Conservation (phyloP, 2,797 vertebrate species). For the Anabas testudineus region DNA sequence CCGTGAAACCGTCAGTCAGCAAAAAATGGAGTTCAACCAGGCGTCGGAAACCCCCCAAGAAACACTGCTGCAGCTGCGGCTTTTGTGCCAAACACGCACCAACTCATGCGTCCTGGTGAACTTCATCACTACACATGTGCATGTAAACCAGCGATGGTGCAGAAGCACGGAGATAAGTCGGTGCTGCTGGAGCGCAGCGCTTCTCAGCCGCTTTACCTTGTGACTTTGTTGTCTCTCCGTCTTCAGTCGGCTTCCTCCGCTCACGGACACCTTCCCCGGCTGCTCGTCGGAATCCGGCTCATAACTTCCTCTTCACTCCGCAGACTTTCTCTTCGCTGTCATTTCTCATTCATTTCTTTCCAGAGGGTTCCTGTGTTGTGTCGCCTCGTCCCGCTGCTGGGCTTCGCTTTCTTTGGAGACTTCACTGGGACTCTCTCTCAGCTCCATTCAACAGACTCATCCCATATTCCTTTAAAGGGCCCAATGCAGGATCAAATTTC, state of each 20-base stretch:
- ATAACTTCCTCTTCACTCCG: conserved; percentile 46
- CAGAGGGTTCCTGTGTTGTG: conserved; percentile 16
- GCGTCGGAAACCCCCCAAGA: conserved; percentile 37
- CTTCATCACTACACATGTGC: background rate
- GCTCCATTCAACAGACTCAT: conserved; percentile 84
- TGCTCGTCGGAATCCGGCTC: conserved; percentile 55
- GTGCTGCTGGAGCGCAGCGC: conserved; percentile 9
- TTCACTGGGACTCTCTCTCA: conserved; percentile 56
- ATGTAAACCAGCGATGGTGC: background rate
- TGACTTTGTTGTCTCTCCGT: conserved; percentile 59
- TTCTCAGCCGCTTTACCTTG: conserved; percentile 73
- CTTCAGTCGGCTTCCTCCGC: conserved; percentile 54
- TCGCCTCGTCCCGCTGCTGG: conserved; percentile 23
- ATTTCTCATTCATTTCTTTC: conserved; percentile 53
- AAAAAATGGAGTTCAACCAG: conserved; percentile 23
- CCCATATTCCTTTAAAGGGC: conserved; percentile 87
- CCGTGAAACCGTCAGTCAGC: conserved; percentile 58
- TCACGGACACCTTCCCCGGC: conserved; percentile 68
- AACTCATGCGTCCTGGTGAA: background rate
- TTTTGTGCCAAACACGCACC: conserved; percentile 15
- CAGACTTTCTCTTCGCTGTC: conserved; percentile 24
- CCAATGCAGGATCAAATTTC: conserved; percentile 81
- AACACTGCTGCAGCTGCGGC: conserved; percentile 22
- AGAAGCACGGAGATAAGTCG: background rate
- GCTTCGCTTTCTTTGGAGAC: conserved; percentile 47